Base-by-base conservation (phyloP, 1,140 invertebrate genomes). In the Myzus persicae region DNA sequence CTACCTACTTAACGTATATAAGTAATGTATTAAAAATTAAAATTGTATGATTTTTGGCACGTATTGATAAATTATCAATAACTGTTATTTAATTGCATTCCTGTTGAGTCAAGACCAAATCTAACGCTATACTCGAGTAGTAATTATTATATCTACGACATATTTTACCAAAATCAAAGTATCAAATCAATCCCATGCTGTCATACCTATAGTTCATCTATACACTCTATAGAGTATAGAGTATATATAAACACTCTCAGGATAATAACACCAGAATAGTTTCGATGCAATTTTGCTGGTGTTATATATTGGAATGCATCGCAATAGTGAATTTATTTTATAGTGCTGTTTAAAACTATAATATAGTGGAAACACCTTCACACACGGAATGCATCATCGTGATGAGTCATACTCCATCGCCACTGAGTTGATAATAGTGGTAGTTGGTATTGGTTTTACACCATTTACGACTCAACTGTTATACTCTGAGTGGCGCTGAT, bases 361-460 rank as follows among this genome's bases (percentile, higher is more conserved):
- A n/a, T 38, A 24, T 51, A 7, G 22, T 54, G 36, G 36, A 1
- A 89, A 54, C 48, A 38, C 24, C n/a, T n/a, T n/a, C 1, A 54
- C 7, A 3, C 46, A 54, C 9, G 31, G 88, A 89, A 89, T 54
- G 36, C 48, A 89, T 89, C 48, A 90, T 67, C 36, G 40, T 31
- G 89, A 90, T 90, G 89, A 38, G 89, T 90, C 89, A 90, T 90
- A 42, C 54, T 67, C 89, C 51, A 59, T 67, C 42, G 54, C 26
- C 2, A 11, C 51, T 9, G 54, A 67, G 40, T 67, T 90, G 54
- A 90, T 90, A 42, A 90, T 90, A 38, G 89, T 90, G 51, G 89
- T 42, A 67, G 59, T n/a, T 18, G 59, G 31, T 67, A 59, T n/a
- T n/a, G n/a, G n/a, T n/a, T n/a, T n/a, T 67, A 67, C 22, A 26